Evolutionary conservation across 2,888 invertebrate species (phyloP).

Genomic region (Cryptus viduatorius): DNA sequence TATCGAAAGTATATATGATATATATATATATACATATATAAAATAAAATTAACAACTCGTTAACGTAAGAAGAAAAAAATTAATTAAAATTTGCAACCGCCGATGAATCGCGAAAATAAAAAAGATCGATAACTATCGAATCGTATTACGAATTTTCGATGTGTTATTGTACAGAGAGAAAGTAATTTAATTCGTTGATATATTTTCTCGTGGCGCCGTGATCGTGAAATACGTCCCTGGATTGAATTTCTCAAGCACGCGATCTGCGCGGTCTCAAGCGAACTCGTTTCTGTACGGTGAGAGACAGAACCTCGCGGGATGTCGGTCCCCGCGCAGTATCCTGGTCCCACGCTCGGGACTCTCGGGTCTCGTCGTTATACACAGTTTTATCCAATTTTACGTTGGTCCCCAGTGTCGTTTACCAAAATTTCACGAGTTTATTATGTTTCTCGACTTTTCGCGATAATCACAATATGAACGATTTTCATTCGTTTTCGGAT

Average conservation of each 20-base stretch:
- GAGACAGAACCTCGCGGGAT: slow-evolving; percentile 77
- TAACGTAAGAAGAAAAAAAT: background rate
- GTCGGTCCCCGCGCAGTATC: slow-evolving; percentile 74
- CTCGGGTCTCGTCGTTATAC: slow-evolving; percentile 35
- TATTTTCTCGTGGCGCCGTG: background rate
- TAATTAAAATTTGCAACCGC: background rate
- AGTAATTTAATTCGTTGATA: background rate
- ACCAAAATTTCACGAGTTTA: slow-evolving; percentile 55
- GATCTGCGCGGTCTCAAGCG: slow-evolving; percentile 60
- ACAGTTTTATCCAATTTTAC: slow-evolving; percentile 35
- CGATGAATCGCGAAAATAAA: background rate
- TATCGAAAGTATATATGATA: too few species aligned
- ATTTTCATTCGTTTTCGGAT: background rate
- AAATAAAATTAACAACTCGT: too few species aligned
- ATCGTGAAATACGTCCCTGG: slow-evolving; percentile 72
- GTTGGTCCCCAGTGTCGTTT: background rate
- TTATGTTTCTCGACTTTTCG: background rate
- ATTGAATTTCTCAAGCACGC: slow-evolving; percentile 54
- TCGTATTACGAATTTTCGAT: background rate
- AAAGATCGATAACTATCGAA: slow-evolving; percentile 4
- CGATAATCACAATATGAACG: background rate
- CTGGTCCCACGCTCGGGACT: slow-evolving; percentile 67
- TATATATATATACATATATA: too few species aligned
- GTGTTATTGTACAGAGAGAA: slow-evolving; percentile 1
- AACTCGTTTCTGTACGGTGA: slow-evolving; percentile 62